Conservation (phyloP, 2,888 invertebrate species). For the Seira musarum region DNA sequence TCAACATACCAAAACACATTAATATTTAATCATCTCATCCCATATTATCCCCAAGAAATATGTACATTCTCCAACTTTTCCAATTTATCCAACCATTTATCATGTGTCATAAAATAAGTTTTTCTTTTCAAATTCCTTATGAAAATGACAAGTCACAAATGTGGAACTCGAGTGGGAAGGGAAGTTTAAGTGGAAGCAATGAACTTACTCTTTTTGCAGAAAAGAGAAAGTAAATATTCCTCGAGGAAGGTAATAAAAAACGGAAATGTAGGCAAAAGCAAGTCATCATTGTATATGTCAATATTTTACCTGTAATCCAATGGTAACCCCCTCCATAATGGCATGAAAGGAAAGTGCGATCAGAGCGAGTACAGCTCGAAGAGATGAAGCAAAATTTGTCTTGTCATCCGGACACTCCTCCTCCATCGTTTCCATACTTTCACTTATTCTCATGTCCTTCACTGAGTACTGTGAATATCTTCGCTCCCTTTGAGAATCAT, state of each 20-base stretch:
- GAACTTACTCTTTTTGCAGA: no score
- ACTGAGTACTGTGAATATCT: conserved; percentile 1
- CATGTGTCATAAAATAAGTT: conserved; percentile 6
- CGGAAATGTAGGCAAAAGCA: no score
- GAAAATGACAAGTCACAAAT: background rate
- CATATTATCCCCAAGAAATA: background rate
- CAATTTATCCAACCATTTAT: background rate
- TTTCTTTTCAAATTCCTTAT: conserved; percentile 4
- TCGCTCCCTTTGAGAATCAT: background rate
- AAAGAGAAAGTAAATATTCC: no score
- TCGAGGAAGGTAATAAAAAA: no score
- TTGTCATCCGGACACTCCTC: conserved; percentile 59
- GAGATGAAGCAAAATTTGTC: conserved; percentile 42
- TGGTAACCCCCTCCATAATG: conserved; percentile 85
- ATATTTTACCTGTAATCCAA: conserved; percentile 79
- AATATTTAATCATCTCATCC: background rate
- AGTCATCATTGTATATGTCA: background rate
- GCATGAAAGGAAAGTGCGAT: conserved; percentile 85
- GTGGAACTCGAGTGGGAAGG: background rate
- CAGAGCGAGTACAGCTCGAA: conserved; percentile 72
- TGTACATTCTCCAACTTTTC: conserved; percentile 13
- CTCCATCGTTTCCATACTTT: conserved; percentile 13
- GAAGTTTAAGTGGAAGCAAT: background rate
- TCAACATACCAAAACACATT: background rate
- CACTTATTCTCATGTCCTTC: background rate